These are phyloP conservation scores for Porites australiensis DNA, from an alignment of 64 coral and sea anemone genomes.

Conservation along the genomic window DNA sequence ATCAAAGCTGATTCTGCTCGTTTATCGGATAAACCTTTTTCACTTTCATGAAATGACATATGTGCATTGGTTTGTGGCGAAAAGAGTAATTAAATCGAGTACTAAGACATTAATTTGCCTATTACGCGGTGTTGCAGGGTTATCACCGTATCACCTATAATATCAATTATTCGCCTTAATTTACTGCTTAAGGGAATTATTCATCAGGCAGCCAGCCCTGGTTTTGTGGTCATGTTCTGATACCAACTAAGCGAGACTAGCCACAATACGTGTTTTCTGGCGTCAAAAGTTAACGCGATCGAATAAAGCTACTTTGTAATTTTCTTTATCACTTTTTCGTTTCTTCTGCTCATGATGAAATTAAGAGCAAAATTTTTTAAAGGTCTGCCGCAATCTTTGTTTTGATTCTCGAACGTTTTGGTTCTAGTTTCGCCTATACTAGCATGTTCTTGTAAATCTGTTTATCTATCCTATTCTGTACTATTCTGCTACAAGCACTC, in stretches of 20 bases:
- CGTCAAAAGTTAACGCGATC: not conserved
- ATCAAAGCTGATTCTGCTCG: conserved; percentile 6
- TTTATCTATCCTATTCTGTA: too few species aligned
- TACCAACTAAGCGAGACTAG: too few species aligned
- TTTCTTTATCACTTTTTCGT: too few species aligned
- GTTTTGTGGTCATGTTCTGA: not conserved
- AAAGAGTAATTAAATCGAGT: not conserved
- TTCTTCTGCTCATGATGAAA: too few species aligned
- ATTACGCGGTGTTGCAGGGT: conserved; percentile 12
- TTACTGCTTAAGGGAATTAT: not conserved
- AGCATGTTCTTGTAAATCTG: too few species aligned
- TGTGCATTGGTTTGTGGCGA: conserved; percentile 46
- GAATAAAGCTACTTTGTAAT: too few species aligned
- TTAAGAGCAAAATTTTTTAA: too few species aligned
- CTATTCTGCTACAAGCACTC: too few species aligned
- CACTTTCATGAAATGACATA: not conserved
- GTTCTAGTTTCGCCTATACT: too few species aligned
- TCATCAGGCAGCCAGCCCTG: not conserved
- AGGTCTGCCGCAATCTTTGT: too few species aligned
- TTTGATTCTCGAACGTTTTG: too few species aligned
- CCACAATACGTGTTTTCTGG: not conserved
- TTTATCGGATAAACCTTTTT: conserved; percentile 31
- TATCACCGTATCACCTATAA: not conserved
- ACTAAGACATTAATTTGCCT: conserved; percentile 46
- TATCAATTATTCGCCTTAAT: conserved; percentile 24